Conservation (phyloP, 1,140 invertebrate genomes). For the Brachionus rubens region DNA sequence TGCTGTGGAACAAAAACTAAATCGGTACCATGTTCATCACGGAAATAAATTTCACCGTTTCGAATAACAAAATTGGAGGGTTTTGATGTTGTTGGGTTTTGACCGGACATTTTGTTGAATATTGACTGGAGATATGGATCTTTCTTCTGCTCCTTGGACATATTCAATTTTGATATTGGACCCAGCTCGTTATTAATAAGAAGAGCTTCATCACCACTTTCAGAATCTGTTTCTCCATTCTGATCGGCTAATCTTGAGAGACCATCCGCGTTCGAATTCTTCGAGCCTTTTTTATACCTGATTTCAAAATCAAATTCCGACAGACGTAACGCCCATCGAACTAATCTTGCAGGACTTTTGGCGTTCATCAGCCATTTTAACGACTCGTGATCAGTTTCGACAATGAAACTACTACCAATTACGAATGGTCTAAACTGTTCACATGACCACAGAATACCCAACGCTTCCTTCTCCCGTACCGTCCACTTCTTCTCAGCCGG, state of each 20-base stretch:
- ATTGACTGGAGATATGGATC: background rate
- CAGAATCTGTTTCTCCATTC: background rate
- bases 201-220: background rate
- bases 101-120: background rate
- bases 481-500: conserved; percentile 50
- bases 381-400: conserved; percentile 50
- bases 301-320: conserved; percentile 61
- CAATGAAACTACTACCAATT: conserved; percentile 48
- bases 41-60: background rate
- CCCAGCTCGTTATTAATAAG: background rate
- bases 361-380: conserved; percentile 9
- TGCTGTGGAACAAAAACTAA: background rate
- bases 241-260: conserved; percentile 49
- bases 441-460: conserved; percentile 50
- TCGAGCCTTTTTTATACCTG: conserved; percentile 54
- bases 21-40: background rate
- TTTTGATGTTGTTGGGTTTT: background rate
- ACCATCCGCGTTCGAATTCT: conserved; percentile 53
- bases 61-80: background rate
- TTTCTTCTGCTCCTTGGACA: background rate
- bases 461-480: conserved; percentile 49
- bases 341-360: conserved; percentile 46
- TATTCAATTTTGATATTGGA: background rate
- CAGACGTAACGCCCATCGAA: conserved; percentile 61
- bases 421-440: conserved; percentile 50